A percentile compares a stretch with the other conserved stretches of the same genome.
phyloP scores from a whole-genome alignment of 2,797 vertebrate species.

The Protosalanx chinensis region DNA sequence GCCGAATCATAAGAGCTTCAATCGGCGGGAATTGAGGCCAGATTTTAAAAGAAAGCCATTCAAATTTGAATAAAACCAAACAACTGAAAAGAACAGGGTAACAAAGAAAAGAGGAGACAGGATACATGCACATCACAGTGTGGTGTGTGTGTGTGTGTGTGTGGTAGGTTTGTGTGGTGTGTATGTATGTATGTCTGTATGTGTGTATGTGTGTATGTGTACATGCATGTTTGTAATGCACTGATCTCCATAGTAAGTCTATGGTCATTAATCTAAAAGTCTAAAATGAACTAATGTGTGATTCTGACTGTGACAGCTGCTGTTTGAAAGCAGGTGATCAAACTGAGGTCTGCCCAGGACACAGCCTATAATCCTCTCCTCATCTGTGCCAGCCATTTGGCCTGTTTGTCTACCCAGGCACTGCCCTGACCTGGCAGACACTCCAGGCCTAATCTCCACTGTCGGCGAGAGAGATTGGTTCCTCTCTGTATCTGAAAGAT shows the following conservation, averaged over 20 bases:
- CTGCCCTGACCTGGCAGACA: conserved; percentile 58
- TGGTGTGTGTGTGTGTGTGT: conserved; percentile 1
- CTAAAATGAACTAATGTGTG: not conserved
- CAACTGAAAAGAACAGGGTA: conserved; percentile 18
- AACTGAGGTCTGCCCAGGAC: conserved; percentile 40
- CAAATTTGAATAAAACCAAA: conserved; percentile 28
- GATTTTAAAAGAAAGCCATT: conserved; percentile 22
- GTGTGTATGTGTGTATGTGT: conserved; percentile 1
- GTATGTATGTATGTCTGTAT: not conserved
- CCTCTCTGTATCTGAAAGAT: conserved; percentile 39
- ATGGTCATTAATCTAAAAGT: too few species aligned
- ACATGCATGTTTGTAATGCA: not conserved
- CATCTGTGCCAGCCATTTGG: conserved; percentile 42
- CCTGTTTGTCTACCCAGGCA: conserved; percentile 40
- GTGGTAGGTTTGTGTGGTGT: not conserved
- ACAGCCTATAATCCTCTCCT: conserved; percentile 42
- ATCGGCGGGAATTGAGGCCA: conserved; percentile 12
- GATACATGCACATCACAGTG: conserved; percentile 59
- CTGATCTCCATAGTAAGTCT: too few species aligned
- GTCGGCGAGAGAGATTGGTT: conserved; percentile 48
- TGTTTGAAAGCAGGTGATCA: conserved; percentile 43
- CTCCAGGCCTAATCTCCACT: conserved; percentile 62
- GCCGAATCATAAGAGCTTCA: not conserved
- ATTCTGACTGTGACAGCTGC: not conserved
- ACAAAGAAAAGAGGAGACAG: conserved; percentile 30